A percentile compares a stretch with the other conserved stretches of the same genome.
phyloP scores from a whole-genome alignment of 2,888 invertebrate species.

The Scotopteryx bipunctaria region DNA sequence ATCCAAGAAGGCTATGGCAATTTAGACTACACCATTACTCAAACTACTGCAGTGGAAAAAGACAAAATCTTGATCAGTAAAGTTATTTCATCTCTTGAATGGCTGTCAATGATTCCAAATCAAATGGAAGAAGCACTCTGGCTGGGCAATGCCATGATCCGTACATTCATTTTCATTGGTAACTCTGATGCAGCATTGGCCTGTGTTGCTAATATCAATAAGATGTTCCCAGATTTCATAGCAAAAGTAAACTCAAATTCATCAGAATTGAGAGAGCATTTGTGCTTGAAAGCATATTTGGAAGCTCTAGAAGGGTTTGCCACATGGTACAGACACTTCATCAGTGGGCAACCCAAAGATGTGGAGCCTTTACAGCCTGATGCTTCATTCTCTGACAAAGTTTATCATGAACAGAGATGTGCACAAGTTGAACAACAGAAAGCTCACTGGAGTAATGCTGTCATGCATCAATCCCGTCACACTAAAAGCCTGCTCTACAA shows the following conservation, averaged over 20 bases:
- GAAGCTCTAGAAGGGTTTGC: constrained; percentile 94
- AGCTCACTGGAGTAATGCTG: constrained; percentile 88
- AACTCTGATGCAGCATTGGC: constrained; percentile 92
- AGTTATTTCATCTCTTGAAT: constrained; percentile 88
- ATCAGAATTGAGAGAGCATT: constrained; percentile 88
- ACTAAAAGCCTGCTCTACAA: constrained; percentile 92
- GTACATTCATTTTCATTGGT: constrained; percentile 90
- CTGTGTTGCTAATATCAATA: constrained; percentile 80
- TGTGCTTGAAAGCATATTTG: constrained; percentile 94
- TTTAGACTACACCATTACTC: constrained; percentile 84
- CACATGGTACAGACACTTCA: constrained; percentile 93
- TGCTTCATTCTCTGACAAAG: constrained; percentile 92
- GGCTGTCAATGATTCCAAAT: constrained; percentile 90
- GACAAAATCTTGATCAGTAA: constrained; percentile 70
- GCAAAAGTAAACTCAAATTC: constrained; percentile 68
- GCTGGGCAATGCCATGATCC: constrained; percentile 94
- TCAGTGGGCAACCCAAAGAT: constrained; percentile 90
- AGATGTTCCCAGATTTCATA: constrained; percentile 67
- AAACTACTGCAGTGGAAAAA: constrained; percentile 85
- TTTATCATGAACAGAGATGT: constrained; percentile 93
- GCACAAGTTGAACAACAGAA: constrained; percentile 91
- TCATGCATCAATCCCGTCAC: constrained; percentile 88
- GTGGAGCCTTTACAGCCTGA: constrained; percentile 83
- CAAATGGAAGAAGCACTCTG: constrained; percentile 92
- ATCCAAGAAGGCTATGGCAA: constrained; percentile 76